phyloP scores from a whole-genome alignment of 2,113 vertebrate species.

The Rhabdomys dilectus region DNA sequence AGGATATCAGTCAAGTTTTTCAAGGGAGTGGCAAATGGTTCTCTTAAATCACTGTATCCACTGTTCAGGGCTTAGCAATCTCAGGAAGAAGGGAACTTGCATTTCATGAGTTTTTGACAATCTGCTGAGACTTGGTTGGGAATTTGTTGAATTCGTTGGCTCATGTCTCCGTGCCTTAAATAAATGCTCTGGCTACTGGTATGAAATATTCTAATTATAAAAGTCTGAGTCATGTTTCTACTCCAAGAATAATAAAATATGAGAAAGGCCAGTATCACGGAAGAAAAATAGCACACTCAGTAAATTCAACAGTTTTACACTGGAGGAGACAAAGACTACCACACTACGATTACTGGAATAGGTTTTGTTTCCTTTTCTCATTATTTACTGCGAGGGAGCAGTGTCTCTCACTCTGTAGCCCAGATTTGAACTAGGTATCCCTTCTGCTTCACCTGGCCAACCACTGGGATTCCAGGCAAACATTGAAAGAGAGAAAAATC shows the following conservation, averaged over 20 bases:
- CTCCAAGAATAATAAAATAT: slow-evolving; percentile 21
- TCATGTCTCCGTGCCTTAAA: not conserved
- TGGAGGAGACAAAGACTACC: not conserved
- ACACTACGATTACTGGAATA: not conserved
- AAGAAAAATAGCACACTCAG: slow-evolving; percentile 14
- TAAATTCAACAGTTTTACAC: slow-evolving; percentile 12
- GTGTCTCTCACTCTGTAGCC: not conserved
- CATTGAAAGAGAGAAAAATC: too few species aligned
- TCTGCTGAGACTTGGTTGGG: not conserved
- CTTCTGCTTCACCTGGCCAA: not conserved
- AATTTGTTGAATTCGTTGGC: not conserved
- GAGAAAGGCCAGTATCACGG: not conserved
- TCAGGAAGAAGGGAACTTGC: not conserved
- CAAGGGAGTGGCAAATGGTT: not conserved
- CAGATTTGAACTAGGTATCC: not conserved
- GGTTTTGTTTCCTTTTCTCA: not conserved
- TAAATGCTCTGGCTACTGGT: not conserved
- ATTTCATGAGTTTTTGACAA: not conserved
- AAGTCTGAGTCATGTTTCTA: not conserved
- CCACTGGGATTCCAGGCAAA: not conserved
- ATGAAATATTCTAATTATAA: not conserved
- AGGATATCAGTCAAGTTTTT: not conserved
- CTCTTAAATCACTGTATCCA: not conserved
- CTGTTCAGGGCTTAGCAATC: not conserved
- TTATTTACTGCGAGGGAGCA: not conserved